Evolutionary conservation across 2,113 vertebrate species (phyloP), one percentile per base, ranked within the genome.

Genomic region (Anguilla rostrata): DNA sequence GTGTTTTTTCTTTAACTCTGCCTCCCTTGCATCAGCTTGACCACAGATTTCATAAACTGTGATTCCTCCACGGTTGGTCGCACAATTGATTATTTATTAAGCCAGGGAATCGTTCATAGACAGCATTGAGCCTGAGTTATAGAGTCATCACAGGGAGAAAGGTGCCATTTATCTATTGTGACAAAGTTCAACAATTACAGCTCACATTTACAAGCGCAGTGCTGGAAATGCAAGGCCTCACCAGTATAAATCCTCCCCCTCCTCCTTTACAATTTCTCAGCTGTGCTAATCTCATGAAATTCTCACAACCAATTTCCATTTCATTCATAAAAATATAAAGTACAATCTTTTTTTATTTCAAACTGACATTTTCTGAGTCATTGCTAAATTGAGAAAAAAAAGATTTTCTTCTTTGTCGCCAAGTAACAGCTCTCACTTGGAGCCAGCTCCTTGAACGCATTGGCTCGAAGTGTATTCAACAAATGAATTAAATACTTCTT

Each of bases 81-180:
- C 91, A 92, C 88, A 96, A 97, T 98, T 96, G 97, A 98, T 98
- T 97, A 90, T 95, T 95, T 95, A 92, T 94, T 96, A 96, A 94
- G 90, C 90, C 94, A 92, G 87, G 93, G 90, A 94, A 88, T 87
- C 88, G 90, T 92, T 92, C 90, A 91, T 89, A 84, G 86, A 88
- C 88, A 83, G 81, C 88, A 79, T 81, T 87, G 84, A 83, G 84
- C 80, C 81, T 84, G 87, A 41, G 56, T 85, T 53, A 85, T 56
- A 63, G 85, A 89, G 84, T 84, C 88, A 90, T 90, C 91, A 92
- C 87, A 88, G 85, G 92, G 83, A 90, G 89, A 92, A 92, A 91
- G 91, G 92, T 91, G 92, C 91, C 87, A 89, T 93, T 93, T 92
- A 94, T 95, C 90, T 92, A 89, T 88, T 93, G 90, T 92, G 93